These are phyloP conservation scores for Syngnathus floridae DNA, from an alignment of 2,113 vertebrate species.

Conservation along the genomic window DNA sequence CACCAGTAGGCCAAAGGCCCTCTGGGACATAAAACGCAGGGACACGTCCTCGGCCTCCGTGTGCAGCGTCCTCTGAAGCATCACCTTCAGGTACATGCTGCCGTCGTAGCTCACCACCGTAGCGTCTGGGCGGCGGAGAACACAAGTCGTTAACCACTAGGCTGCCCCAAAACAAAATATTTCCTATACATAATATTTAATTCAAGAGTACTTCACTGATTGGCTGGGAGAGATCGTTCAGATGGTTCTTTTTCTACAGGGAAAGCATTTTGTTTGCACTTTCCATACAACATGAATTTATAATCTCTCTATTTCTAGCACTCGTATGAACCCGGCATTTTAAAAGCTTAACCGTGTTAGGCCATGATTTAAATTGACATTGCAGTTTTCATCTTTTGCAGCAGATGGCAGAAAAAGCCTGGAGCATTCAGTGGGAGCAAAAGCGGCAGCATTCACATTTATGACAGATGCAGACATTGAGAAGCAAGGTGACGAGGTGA, in stretches of 20 bases:
- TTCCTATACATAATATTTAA: neutral
- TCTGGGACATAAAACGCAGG: conserved; percentile 90
- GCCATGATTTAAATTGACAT: conserved; percentile 37
- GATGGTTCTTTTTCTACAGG: neutral
- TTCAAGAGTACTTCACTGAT: neutral
- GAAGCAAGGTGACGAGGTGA: conserved; percentile 23
- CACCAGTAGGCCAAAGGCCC: conserved; percentile 88
- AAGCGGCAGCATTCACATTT: conserved; percentile 45
- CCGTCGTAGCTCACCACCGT: conserved; percentile 90
- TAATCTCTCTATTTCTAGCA: neutral
- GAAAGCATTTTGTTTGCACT: neutral
- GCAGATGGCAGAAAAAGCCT: conserved; percentile 68
- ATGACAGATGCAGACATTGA: conserved; percentile 39
- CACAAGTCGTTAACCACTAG: conserved; percentile 2
- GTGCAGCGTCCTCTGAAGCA: conserved; percentile 80
- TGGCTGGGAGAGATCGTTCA: neutral
- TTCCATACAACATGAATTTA: neutral
- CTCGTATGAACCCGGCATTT: conserved; percentile 5
- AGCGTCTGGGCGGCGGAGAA: conserved; percentile 71
- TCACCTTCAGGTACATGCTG: conserved; percentile 92
- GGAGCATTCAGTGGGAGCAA: conserved; percentile 25
- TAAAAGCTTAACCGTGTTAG: conserved; percentile 27
- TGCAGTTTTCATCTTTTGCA: conserved; percentile 61
- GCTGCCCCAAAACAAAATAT: neutral
- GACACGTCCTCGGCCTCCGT: conserved; percentile 91